These are phyloP conservation scores for Nemotelus nigrinus DNA, from an alignment of 2,888 invertebrate genomes.

Conservation along the genomic window DNA sequence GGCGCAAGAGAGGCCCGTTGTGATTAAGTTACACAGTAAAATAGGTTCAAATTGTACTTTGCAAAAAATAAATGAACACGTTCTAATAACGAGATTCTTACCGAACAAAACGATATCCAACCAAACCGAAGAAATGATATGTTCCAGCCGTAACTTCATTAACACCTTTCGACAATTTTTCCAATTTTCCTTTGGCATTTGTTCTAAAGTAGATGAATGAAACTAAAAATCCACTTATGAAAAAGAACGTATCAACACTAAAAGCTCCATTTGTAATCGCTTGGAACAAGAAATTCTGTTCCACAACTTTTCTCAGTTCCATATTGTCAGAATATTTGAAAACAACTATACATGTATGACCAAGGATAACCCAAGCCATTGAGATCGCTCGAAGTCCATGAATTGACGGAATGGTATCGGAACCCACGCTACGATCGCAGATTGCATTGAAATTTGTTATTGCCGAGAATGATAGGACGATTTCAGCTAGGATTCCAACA, in stretches of 20 bases:
- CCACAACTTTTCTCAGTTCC: constrained; percentile 75
- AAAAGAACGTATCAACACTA: constrained; percentile 86
- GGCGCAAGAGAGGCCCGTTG: too few species aligned
- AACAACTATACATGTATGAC: constrained; percentile 80
- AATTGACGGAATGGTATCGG: constrained; percentile 81
- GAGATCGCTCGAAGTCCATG: constrained; percentile 75
- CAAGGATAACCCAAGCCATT: constrained; percentile 78
- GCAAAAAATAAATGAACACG: too few species aligned
- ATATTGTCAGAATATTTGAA: constrained; percentile 89
- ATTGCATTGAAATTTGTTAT: constrained; percentile 82
- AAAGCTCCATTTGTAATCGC: constrained; percentile 82
- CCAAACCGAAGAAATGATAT: constrained; percentile 78
- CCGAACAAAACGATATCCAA: constrained; percentile 82
- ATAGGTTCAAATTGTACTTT: too few species aligned
- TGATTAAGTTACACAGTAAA: too few species aligned
- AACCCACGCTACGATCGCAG: constrained; percentile 80
- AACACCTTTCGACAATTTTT: constrained; percentile 72
- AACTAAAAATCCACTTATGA: constrained; percentile 83
- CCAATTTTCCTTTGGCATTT: constrained; percentile 77
- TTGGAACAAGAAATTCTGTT: constrained; percentile 82
- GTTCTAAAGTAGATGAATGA: constrained; percentile 87
- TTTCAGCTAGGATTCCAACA: constrained; percentile 66
- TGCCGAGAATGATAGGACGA: constrained; percentile 81
- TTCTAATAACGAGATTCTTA: constrained; percentile 56
- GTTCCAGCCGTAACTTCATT: constrained; percentile 72